Conservation (phyloP, 2,888 invertebrate species). For the Smittia aterrima region DNA sequence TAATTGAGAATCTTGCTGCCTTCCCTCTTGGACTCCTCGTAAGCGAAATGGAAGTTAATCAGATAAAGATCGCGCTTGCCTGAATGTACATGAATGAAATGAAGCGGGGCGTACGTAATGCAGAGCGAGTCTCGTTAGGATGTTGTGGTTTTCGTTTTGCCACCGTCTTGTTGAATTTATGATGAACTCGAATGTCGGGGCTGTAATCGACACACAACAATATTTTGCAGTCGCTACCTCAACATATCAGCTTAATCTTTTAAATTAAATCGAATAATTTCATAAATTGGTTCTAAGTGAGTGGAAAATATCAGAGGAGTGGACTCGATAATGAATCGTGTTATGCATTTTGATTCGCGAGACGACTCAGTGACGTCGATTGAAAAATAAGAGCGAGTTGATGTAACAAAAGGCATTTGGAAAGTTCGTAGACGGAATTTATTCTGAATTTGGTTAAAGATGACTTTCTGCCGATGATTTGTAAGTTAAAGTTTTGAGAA, state of each 20-base stretch:
- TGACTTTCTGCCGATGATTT: no score
- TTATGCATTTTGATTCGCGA: slow-evolving; percentile 6
- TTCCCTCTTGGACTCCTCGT: not conserved
- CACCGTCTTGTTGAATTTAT: slow-evolving; percentile 38
- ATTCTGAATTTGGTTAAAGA: no score
- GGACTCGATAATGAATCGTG: slow-evolving; percentile 38
- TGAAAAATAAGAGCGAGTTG: not conserved
- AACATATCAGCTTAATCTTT: slow-evolving; percentile 28
- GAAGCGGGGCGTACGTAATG: slow-evolving; percentile 2
- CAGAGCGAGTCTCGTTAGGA: slow-evolving; percentile 36
- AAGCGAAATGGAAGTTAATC: slow-evolving; percentile 33
- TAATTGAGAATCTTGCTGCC: slow-evolving; percentile 22
- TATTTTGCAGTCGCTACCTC: not conserved
- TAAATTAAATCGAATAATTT: slow-evolving; percentile 39
- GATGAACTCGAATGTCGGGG: not conserved
- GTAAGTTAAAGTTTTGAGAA: no score
- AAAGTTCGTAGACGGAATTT: no score
- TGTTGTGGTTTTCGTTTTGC: slow-evolving; percentile 31
- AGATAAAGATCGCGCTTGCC: slow-evolving; percentile 32
- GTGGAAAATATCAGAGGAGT: slow-evolving; percentile 28
- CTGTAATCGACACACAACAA: slow-evolving; percentile 16
- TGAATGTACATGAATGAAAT: slow-evolving; percentile 16
- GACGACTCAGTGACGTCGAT: not conserved
- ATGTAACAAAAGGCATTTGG: no score
- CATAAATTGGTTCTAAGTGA: slow-evolving; percentile 21